Base-by-base conservation (phyloP, 1,140 invertebrate species). In the Drosophila nikananu region DNA sequence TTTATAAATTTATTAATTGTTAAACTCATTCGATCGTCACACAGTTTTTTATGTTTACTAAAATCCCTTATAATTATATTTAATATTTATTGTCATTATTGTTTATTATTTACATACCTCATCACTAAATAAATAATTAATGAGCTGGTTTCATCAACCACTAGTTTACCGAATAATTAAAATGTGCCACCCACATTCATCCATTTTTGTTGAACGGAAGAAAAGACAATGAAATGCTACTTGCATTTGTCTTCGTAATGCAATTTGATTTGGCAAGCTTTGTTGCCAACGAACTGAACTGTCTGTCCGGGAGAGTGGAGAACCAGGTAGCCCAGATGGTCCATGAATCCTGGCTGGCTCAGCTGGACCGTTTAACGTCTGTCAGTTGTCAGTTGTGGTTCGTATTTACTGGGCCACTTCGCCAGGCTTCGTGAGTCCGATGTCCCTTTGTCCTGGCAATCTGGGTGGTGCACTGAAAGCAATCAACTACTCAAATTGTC, bases 401-500 rank as follows among this genome's bases (percentile, higher is more conserved):
- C 39, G 63, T 64, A 80, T 80, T 83, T 74, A 72, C 74, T 30
- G 70, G 52, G 32, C 61, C 27, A 39, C 61, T 37, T 63, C 27
- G 30, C 44, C 66, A 30, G 55, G 54, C 54, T 77, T 48, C 52
- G 21, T 21, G 46, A 19, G 46, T 15, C 41, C 25, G 57, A 39
- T 61, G 37, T 68, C 42, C 59, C 54, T 74, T 83, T 78, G 48
- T 77, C 59, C 46, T 57, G 57, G 67, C 65, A 70, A 74, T 84
- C 73, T 63, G 61, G 64, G 58, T 41, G 48, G 23, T 49, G 49
- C 64, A 73, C 60, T 80, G 72, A 87, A 89, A 81, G 84, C 84
- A 83, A 89, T 87, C 83, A 71, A 87, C 79, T 81, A 64, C 68
- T 78, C 72, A 75, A 81, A 84, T 89, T 84, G 73, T 72, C 73